A percentile compares a stretch with the other conserved stretches of the same genome.
These are phyloP conservation scores for Scomberomorus guttatus DNA, from an alignment of 2,797 vertebrate genomes.

Conservation along the genomic window DNA sequence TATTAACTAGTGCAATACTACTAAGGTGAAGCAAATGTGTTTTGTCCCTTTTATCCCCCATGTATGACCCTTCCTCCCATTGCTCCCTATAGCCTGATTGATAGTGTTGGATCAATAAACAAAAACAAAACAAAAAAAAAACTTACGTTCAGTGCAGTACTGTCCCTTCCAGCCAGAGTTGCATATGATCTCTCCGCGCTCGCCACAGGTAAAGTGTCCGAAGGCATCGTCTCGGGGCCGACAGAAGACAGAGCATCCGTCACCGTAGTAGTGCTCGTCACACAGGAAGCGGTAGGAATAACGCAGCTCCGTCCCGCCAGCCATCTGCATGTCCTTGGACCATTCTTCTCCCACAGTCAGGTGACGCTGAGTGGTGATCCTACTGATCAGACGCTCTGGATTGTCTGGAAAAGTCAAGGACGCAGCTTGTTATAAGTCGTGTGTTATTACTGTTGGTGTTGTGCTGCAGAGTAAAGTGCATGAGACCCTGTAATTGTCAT, in stretches of 20 bases:
- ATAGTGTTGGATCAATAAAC: conserved; percentile 8
- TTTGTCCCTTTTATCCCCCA: neutral
- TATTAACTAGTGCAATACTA: conserved; percentile 35
- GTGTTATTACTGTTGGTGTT: neutral
- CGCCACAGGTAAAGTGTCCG: conserved; percentile 97
- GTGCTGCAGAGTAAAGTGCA: neutral
- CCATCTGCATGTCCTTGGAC: conserved; percentile 94
- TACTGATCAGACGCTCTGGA: conserved; percentile 94
- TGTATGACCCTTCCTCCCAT: conserved; percentile 7
- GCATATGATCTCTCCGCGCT: conserved; percentile 96
- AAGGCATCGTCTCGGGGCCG: conserved; percentile 95
- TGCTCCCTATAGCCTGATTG: neutral
- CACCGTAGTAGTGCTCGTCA: conserved; percentile 96
- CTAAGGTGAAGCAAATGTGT: conserved; percentile 6
- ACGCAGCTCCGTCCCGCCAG: conserved; percentile 92
- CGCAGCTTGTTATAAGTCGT: conserved; percentile 2
- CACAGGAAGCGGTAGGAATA: conserved; percentile 97
- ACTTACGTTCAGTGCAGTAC: conserved; percentile 97
- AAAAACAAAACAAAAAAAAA: conserved; percentile 7
- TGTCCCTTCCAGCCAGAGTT: conserved; percentile 97
- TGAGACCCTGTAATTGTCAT: neutral
- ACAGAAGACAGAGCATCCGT: conserved; percentile 97
- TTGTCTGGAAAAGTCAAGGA: conserved; percentile 87
- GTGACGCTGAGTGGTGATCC: conserved; percentile 95
- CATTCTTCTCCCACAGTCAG: conserved; percentile 96